Base-by-base conservation (phyloP, 2,888 invertebrate species). In the Apeira syringaria region DNA sequence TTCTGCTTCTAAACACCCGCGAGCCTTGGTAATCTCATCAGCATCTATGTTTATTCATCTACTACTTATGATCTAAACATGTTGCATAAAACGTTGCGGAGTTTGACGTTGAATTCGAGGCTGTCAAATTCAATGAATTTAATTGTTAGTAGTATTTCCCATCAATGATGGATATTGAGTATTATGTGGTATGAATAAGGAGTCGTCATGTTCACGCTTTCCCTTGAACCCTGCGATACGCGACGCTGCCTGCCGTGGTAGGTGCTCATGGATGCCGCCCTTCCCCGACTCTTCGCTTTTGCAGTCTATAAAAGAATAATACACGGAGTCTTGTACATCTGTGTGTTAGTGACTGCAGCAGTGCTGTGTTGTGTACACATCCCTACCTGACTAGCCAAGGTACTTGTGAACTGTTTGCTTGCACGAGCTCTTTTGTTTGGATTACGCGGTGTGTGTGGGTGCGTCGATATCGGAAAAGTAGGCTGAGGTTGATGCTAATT, bases 281-380 rank as follows among this genome's bases (percentile, higher is more conserved):
- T 80, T 71, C 82, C 74, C 75, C 66, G 42, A 42, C 35, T 49
- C 68, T 62, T 70, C 58, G 60, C 63, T 59, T 59, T 59, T 80
- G 76, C 82, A 80, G 71, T 84, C 80, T 88, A 88, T 88, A 88
- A 75, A 87, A 88, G 85, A 76, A 84, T 80, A 77, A 63, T 64
- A 55, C 67, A 69, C 59, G 67, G 65, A 57, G 60, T 60, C 65
- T 62, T 69, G 76, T 80, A 74, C 80, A 84, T 80, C 82, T 80
- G 80, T 86, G 76, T 68, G 72, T 80, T 68, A 74, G 86, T 85
- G 78, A 57, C 69, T 81, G 76, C 78, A 75, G 82, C 71, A 77
- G 87, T 85, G 84, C 66, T 68, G 87, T 86, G 85, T 87, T 82
- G 84, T 85, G 86, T 80, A 63, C 63, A 64, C 62, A 65, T 68